Percentiles rank a stretch among this genome's conserved stretches.
Conservation (phyloP, 2,113 vertebrate genomes). For the Neolamprologus brichardi region DNA sequence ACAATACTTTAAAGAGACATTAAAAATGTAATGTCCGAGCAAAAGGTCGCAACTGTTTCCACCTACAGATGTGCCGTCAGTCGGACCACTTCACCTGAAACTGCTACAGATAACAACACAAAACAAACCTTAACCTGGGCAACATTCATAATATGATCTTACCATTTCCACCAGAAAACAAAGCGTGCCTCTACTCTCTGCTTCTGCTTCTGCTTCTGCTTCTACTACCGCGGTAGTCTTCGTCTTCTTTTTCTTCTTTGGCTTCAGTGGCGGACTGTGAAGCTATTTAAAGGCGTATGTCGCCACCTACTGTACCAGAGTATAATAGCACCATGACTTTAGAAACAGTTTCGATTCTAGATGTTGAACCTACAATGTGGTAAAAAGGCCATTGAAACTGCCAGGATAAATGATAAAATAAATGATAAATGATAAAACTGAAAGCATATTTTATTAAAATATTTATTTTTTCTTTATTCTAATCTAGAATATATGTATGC, state of each 20-base stretch:
- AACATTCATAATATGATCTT: neutral
- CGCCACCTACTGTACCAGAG: neutral
- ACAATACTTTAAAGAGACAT: neutral
- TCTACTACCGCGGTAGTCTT: accelerated
- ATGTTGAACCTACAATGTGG: neutral
- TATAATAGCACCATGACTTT: neutral
- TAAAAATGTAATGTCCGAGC: accelerated
- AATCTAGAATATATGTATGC: neutral
- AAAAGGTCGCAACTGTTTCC: neutral
- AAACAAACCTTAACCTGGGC: neutral
- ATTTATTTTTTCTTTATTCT: neutral
- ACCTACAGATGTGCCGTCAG: neutral
- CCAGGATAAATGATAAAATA: too few species aligned
- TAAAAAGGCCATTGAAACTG: neutral
- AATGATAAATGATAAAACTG: too few species aligned
- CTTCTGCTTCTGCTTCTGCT: accelerated
- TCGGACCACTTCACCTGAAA: neutral
- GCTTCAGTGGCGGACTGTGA: neutral
- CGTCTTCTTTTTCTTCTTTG: neutral
- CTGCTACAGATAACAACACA: neutral
- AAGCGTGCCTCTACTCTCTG: accelerated
- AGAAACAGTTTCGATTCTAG: neutral
- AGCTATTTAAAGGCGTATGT: neutral
- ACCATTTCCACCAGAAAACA: neutral
- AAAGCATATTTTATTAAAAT: neutral